These are phyloP conservation scores for Zaprionus tsacasi DNA, from an alignment of 1,140 invertebrate species.

Conservation along the genomic window DNA sequence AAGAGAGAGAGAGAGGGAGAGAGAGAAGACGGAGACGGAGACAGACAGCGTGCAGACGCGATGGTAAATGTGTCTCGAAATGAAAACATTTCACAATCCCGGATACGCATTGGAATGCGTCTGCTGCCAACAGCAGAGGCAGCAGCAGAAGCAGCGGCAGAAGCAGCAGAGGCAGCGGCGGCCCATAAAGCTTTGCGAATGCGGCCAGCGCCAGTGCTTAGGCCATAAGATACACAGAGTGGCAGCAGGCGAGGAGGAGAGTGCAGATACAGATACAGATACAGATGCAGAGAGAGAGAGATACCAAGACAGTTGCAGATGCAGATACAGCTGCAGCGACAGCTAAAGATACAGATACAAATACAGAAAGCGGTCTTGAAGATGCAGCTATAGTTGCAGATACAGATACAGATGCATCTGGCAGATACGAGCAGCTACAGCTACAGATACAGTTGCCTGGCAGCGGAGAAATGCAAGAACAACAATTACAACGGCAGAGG, in stretches of 20 bases:
- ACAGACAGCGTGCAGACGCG: conserved; percentile 72
- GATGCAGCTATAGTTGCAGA: too few species aligned
- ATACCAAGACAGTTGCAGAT: conserved; percentile 22
- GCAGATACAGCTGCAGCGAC: conserved; percentile 22
- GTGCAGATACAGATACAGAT: conserved; percentile 27
- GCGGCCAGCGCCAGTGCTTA: conserved; percentile 45
- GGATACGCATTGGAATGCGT: conserved; percentile 80
- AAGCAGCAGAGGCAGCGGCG: conserved; percentile 17
- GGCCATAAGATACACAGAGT: conserved; percentile 20
- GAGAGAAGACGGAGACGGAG: conserved; percentile 26
- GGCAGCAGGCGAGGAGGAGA: background rate
- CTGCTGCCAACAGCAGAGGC: conserved; percentile 35
- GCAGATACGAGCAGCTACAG: conserved; percentile 2
- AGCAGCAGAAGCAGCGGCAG: conserved; percentile 5
- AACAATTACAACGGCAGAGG: too few species aligned
- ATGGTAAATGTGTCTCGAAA: conserved; percentile 75
- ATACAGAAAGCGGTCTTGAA: background rate
- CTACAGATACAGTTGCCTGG: conserved; percentile 19
- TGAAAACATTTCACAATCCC: conserved; percentile 82
- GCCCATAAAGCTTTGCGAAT: conserved; percentile 66
- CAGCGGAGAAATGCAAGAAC: conserved; percentile 20
- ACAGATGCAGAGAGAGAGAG: too few species aligned
- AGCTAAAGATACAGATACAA: conserved; percentile 20
- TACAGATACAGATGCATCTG: conserved; percentile 13
- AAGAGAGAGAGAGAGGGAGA: conserved; percentile 33